Base-by-base conservation (phyloP, 2,797 vertebrate genomes). In the Agapornis canus region DNA sequence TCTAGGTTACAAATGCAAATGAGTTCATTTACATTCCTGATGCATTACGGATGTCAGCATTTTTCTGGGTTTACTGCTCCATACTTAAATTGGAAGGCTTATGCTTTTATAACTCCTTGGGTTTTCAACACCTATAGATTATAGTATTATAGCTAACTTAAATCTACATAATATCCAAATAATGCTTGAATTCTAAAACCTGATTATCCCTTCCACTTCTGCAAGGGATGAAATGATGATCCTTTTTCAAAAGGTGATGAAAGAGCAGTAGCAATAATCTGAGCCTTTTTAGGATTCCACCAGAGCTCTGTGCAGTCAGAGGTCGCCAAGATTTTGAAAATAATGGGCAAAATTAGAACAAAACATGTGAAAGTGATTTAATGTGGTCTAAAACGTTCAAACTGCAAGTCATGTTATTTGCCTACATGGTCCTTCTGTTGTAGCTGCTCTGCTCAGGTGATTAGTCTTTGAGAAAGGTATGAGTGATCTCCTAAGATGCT, bases 151-250 rank as follows among this genome's bases (percentile, higher is more conserved):
- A 95, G 77, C 78, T 71, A 92, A 90, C 86, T 94, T 93, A 93
- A 93, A 93, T 90, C 86, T 94, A 93, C 86, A 90, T 96, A 93
- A 93, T 95, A 92, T 95, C 75, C 89, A 75, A 95, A 90, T 92
- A 95, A 90, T 57, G n/a, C 89, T 80, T 80, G 86, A 94, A 89
- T 94, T 93, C 90, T 94, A 95, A 95, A 95, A 80, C 86, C 92
- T 94, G 93, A 95, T 96, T 96, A 95, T 95, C 93, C 89, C 25
- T 84, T 94, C 81, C 59, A 87, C 56, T 96, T 92, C 78, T 93
- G 68, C 78, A 61, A 71, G 75, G 90, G 81, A 93, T 90, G 81
- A 92, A 93, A 87, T n/a, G 15, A 95, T 92, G 93, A 95, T 95
- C 90, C 89, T 87, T 89, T 94, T 93, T 89, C 22, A 43, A 92